Base-by-base conservation (phyloP, 2,888 invertebrate species). In the Athrips mouffetella region DNA sequence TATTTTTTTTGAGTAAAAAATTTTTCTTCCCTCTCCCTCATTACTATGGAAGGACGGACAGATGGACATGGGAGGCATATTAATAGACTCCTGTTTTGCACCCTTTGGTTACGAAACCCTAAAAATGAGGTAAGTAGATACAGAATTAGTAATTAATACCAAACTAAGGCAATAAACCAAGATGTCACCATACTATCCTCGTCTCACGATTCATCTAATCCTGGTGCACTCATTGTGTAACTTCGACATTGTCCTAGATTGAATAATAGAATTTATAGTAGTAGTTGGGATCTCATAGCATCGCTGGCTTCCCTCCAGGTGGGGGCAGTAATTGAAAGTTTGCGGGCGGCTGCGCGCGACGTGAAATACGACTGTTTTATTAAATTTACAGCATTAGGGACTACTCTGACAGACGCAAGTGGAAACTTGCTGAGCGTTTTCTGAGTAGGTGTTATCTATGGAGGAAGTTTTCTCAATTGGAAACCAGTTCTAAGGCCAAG, bases 191-290 rank as follows among this genome's bases (percentile, higher is more conserved):
- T 16, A 35, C 10, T 3, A 15, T 18, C 10, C 8, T 16, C 18
- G 2, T 11, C 20, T 18, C n/a, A 20, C 8, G 7, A 23, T 41
- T 41, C 41, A 41, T 41, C 29, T 41, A 41, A 27, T 41, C 41
- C 15, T 8, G 27, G 11, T 41, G 41, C 27, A 41, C 29, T 41
- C 41, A 27, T 27, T 42, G 40, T 29, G 35, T 18, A 67, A 68
- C 59, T 70, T 67, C 58, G 65, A 67, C 65, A 54, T 58, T 66
- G 72, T 70, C 71, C 54, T 63, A 55, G 62, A 75, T 72, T 73
- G 74, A 75, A 74, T 80, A 71, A 71, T 69, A 73, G 65, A 71
- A 78, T 76, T 75, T 75, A 80, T 76, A 66, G 70, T 68, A 72
- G 23, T 41, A 27, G 41, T 29, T 16, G 41, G 27, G 13, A 41